These are phyloP conservation scores for Amiota minor DNA, from an alignment of 2,888 invertebrate genomes.

Conservation along the genomic window DNA sequence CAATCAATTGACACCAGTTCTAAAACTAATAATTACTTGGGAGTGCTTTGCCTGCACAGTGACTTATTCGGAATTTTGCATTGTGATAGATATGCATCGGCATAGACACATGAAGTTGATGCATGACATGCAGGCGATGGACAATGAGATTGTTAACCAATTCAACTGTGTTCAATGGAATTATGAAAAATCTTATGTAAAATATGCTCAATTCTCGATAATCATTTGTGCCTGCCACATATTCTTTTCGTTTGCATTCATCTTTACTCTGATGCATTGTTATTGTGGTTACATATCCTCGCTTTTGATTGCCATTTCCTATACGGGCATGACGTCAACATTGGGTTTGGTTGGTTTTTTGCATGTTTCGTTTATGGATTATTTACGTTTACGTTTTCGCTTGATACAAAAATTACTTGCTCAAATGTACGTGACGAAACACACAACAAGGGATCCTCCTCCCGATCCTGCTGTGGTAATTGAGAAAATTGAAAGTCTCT, in stretches of 20 bases:
- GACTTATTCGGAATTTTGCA: slow-evolving; percentile 50
- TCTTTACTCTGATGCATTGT: slow-evolving; percentile 58
- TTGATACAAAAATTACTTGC: slow-evolving; percentile 54
- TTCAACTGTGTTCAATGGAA: slow-evolving; percentile 62
- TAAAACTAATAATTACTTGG: slow-evolving; percentile 54
- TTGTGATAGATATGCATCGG: slow-evolving; percentile 53
- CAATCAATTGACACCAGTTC: slow-evolving; percentile 55
- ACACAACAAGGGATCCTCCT: background rate
- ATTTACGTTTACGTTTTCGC: slow-evolving; percentile 64
- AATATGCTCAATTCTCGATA: slow-evolving; percentile 52
- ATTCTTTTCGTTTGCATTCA: slow-evolving; percentile 48
- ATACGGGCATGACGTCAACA: slow-evolving; percentile 54
- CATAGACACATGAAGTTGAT: slow-evolving; percentile 51
- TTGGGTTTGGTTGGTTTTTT: slow-evolving; percentile 54
- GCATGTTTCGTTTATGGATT: slow-evolving; percentile 63
- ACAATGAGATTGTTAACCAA: slow-evolving; percentile 47
- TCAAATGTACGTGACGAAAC: slow-evolving; percentile 40
- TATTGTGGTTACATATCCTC: slow-evolving; percentile 58
- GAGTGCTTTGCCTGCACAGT: slow-evolving; percentile 53
- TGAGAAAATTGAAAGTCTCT: slow-evolving; percentile 42
- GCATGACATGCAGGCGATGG: slow-evolving; percentile 55
- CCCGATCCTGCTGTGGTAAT: slow-evolving; percentile 16
- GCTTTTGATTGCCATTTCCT: slow-evolving; percentile 53
- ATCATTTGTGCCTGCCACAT: slow-evolving; percentile 40
- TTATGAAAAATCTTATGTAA: slow-evolving; percentile 58